Conservation (phyloP, 2,888 invertebrate species). For the Polydrusus cervinus region DNA sequence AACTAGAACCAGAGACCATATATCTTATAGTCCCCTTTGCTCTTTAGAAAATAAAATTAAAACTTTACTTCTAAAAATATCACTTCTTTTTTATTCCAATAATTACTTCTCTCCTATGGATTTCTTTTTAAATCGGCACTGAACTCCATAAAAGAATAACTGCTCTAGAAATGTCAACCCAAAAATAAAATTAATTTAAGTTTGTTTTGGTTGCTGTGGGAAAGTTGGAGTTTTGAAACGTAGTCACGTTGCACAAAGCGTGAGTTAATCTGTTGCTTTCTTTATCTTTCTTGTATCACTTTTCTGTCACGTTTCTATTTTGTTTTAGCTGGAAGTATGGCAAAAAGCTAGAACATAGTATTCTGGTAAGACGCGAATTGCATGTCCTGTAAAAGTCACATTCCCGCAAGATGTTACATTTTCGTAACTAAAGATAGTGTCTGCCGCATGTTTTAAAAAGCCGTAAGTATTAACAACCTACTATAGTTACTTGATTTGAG, state of each 20-base stretch:
- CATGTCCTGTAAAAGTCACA: background rate
- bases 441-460: too few species aligned
- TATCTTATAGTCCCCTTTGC: too few species aligned
- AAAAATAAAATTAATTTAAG: background rate
- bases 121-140: background rate
- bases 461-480: too few species aligned
- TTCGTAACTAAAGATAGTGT: too few species aligned
- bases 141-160: background rate
- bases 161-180: background rate
- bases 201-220: background rate
- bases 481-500: too few species aligned
- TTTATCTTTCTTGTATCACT: background rate
- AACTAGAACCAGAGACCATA: too few species aligned
- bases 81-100: too few species aligned
- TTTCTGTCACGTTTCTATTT: background rate
- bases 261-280: background rate
- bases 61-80: too few species aligned
- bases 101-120: background rate
- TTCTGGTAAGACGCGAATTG: background rate
- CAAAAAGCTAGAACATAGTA: background rate
- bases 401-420: too few species aligned
- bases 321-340: background rate
- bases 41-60: too few species aligned
- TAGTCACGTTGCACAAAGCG: background rate
- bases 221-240: background rate